Evolutionary conservation across 2,888 invertebrate species (phyloP).

Genomic region (Eupithecia tripunctaria): DNA sequence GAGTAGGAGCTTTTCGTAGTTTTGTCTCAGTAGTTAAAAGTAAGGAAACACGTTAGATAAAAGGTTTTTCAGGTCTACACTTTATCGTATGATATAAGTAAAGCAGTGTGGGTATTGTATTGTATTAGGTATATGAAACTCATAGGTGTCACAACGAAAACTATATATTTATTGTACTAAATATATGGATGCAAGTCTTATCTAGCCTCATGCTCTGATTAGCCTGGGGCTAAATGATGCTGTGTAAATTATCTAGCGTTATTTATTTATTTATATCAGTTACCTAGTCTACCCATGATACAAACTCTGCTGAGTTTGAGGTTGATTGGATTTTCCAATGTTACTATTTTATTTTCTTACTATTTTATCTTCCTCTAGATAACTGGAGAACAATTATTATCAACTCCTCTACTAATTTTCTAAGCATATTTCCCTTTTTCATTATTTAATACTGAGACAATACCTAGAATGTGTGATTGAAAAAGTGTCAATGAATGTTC

Average conservation of each 20-base stretch:
- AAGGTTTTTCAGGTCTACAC: not conserved
- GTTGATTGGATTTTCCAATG: not conserved
- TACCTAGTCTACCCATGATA: not conserved
- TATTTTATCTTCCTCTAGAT: not conserved
- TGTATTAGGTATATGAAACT: not conserved
- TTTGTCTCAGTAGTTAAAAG: slow-evolving; percentile 5
- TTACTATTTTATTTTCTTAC: not conserved
- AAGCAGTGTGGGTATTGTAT: not conserved
- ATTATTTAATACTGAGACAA: not conserved
- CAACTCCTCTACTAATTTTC: not conserved
- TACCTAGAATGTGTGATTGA: not conserved
- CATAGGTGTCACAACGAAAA: not conserved
- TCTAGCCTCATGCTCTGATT: no score
- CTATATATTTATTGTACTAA: not conserved
- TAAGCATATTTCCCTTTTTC: not conserved
- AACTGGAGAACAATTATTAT: not conserved
- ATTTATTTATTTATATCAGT: not conserved
- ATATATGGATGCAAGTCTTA: not conserved
- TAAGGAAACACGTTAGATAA: not conserved
- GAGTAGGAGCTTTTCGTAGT: not conserved
- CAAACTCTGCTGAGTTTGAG: not conserved
- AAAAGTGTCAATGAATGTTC: not conserved
- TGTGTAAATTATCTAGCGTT: no score
- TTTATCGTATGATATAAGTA: not conserved
- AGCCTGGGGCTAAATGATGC: no score